A percentile compares a stretch with the other conserved stretches of the same genome.
phyloP scores from a whole-genome alignment of 2,797 vertebrate genomes.

The Diplodus sargus region DNA sequence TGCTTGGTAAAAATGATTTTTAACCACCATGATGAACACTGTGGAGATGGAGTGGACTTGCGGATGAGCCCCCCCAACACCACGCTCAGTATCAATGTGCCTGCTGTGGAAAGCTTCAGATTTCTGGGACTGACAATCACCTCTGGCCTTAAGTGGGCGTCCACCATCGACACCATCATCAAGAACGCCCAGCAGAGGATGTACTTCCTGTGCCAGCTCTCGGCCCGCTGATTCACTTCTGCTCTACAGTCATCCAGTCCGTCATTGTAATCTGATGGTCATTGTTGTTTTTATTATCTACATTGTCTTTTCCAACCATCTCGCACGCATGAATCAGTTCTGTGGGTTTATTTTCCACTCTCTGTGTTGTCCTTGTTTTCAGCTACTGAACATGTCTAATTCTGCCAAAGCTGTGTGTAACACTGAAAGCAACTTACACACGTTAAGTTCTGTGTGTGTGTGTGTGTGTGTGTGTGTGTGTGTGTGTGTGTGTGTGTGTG shows the following conservation, averaged over 20 bases:
- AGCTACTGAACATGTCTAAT: not conserved
- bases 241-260: not conserved
- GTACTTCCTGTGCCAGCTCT: not conserved
- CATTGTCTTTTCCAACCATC: too few species aligned
- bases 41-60: not conserved
- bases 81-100: not conserved
- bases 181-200: not conserved
- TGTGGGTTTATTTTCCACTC: too few species aligned
- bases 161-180: not conserved
- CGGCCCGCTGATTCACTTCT: not conserved
- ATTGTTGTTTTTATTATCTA: too few species aligned
- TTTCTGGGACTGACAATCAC: constrained; percentile 1
- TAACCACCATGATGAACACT: not conserved
- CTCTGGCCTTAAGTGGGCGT: not conserved
- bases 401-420: not conserved
- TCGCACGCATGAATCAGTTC: not conserved
- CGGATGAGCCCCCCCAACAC: not conserved
- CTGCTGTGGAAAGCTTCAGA: not conserved
- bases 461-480: too few species aligned
- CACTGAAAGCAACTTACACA: too few species aligned
- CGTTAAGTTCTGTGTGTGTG: not conserved
- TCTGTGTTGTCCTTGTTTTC: not conserved
- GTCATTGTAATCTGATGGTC: too few species aligned
- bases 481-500: not conserved
- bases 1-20: not conserved